A percentile compares a stretch with the other conserved stretches of the same genome.
phyloP scores from a whole-genome alignment of 37 sponge, comb jelly and placozoan genomes.

The Ianthella basta region DNA sequence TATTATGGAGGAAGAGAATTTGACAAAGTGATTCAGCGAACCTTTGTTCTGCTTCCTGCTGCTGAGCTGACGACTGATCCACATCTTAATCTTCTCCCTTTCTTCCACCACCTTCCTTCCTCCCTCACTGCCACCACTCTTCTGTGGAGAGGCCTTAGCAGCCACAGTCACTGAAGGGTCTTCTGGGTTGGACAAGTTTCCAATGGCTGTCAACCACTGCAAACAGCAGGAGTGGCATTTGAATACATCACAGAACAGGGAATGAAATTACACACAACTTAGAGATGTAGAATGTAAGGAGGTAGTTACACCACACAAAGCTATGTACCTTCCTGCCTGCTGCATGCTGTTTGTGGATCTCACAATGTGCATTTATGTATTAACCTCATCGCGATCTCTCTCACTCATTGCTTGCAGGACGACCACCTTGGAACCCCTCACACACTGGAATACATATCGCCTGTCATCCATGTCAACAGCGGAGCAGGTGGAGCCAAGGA shows the following conservation, averaged over 20 bases:
- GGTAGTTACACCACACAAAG: too few species aligned
- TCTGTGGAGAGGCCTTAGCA: not conserved
- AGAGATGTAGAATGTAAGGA: too few species aligned
- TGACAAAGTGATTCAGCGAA: too few species aligned
- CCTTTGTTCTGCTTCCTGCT: conserved; percentile 3
- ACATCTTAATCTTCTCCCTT: conserved; percentile 20
- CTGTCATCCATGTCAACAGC: conserved; percentile 68
- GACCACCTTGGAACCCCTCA: not conserved
- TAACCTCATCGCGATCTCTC: conserved; percentile 4
- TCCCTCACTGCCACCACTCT: too few species aligned
- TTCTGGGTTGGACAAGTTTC: conserved; percentile 8
- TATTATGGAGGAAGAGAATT: too few species aligned
- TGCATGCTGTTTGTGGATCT: too few species aligned
- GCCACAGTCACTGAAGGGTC: not conserved
- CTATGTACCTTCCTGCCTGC: too few species aligned
- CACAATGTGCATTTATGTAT: not conserved
- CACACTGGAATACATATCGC: conserved; percentile 69
- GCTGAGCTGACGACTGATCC: not conserved
- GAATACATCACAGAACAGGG: too few species aligned
- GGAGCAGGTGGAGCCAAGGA: conserved; percentile 32
- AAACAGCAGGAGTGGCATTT: not conserved
- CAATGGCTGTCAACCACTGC: conserved; percentile 24
- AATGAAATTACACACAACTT: too few species aligned
- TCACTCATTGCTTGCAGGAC: conserved; percentile 9
- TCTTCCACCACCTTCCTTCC: not conserved